Conservation (phyloP, 2,888 invertebrate genomes). For the Ophion slaviceki region DNA sequence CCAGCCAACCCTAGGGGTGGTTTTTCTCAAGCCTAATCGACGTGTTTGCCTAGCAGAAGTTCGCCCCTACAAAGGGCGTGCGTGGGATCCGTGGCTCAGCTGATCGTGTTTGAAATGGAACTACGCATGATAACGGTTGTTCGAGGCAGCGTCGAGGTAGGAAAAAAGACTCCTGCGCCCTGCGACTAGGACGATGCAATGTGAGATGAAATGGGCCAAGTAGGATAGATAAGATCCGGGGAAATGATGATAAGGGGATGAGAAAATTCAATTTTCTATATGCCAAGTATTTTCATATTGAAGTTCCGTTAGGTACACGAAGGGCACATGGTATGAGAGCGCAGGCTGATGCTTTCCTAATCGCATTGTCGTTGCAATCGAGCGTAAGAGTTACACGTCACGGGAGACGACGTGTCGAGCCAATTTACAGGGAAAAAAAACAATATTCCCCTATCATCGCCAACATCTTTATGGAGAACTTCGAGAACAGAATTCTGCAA, state of each 20-base stretch:
- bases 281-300: not conserved
- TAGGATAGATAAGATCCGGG: not conserved
- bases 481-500: no score
- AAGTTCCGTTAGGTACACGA: not conserved
- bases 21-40: not conserved
- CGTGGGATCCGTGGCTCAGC: not conserved
- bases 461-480: no score
- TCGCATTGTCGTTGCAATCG: not conserved
- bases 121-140: not conserved
- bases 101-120: not conserved
- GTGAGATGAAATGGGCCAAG: not conserved
- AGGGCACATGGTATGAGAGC: not conserved
- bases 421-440: not conserved
- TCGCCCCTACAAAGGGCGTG: not conserved
- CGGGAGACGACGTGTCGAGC: not conserved
- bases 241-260: not conserved
- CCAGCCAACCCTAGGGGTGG: not conserved
- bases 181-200: not conserved
- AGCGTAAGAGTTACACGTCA: not conserved
- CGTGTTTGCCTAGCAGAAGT: conserved; percentile 3
- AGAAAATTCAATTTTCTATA: not conserved
- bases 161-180: not conserved
- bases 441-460: no score
- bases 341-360: not conserved
- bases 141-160: not conserved